phyloP scores from a whole-genome alignment of 2,888 invertebrate species.

The Catotricha subobsoleta region DNA sequence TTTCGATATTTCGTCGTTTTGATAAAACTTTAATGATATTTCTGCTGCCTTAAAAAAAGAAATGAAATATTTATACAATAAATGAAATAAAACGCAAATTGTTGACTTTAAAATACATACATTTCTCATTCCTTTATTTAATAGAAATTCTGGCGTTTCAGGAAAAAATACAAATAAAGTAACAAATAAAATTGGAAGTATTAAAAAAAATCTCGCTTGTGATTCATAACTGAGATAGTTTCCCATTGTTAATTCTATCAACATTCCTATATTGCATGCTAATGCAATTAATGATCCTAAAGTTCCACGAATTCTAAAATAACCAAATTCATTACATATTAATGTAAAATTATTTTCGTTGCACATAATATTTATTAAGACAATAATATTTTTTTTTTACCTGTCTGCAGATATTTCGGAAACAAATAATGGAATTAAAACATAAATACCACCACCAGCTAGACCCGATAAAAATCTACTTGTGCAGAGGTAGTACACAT shows the following conservation, averaged over 20 bases:
- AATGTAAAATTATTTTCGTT: no score
- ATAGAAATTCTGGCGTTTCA: constrained; percentile 3
- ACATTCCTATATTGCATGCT: constrained; percentile 21
- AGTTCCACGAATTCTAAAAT: constrained; percentile 24
- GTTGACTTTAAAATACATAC: no score
- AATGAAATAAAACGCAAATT: no score
- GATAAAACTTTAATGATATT: no score
- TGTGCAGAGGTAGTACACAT: constrained; percentile 16
- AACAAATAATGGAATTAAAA: constrained; percentile 21
- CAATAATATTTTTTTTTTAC: no score
- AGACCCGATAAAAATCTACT: constrained; percentile 20
- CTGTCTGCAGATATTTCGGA: constrained; percentile 23
- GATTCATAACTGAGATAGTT: background rate
- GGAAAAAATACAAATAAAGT: constrained; percentile 3
- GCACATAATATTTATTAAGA: no score
- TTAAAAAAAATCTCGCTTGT: background rate
- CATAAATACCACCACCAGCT: constrained; percentile 20
- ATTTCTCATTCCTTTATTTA: no score
- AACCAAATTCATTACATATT: no score
- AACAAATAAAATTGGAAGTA: constrained; percentile 4
- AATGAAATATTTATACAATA: no score
- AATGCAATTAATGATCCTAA: constrained; percentile 24
- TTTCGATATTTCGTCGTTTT: background rate
- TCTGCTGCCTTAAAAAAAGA: no score
- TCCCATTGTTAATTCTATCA: constrained; percentile 10